Conservation (phyloP, 2,888 invertebrate species). For the Sarcophaga rosellei region DNA sequence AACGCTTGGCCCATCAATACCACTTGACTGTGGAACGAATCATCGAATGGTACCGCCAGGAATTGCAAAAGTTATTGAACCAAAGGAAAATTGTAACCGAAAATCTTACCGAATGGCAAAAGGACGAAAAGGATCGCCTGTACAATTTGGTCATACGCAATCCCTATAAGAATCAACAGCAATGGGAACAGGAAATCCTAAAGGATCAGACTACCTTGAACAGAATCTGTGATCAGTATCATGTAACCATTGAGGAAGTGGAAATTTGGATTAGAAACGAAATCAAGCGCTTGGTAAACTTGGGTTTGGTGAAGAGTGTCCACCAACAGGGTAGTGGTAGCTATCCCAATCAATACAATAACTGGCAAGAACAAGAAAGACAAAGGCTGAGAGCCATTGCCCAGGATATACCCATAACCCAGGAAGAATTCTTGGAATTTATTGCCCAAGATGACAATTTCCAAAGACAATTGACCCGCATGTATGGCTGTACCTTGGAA, state of each 20-base stretch:
- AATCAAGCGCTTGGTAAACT: conserved; percentile 73
- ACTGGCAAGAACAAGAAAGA: conserved; percentile 76
- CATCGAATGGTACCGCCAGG: conserved; percentile 75
- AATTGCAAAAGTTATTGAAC: conserved; percentile 74
- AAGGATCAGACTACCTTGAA: conserved; percentile 69
- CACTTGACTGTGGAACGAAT: conserved; percentile 74
- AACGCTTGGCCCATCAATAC: conserved; percentile 73
- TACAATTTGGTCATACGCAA: conserved; percentile 71
- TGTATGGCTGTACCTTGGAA: conserved; percentile 72
- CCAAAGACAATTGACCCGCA: conserved; percentile 73
- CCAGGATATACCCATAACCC: conserved; percentile 74
- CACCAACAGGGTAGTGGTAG: conserved; percentile 10
- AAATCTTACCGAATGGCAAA: conserved; percentile 75
- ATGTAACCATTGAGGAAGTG: conserved; percentile 74
- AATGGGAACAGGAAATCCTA: conserved; percentile 73
- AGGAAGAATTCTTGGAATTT: conserved; percentile 75
- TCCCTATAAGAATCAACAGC: conserved; percentile 71
- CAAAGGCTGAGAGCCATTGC: conserved; percentile 76
- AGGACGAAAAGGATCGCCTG: conserved; percentile 74
- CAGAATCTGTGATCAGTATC: conserved; percentile 73
- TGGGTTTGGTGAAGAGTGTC: conserved; percentile 71
- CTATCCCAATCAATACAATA: conserved; percentile 53
- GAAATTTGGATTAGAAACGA: conserved; percentile 76
- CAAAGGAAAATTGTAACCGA: conserved; percentile 73
- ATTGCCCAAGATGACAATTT: conserved; percentile 73